These are phyloP conservation scores for Pemphredon lugubris DNA, from an alignment of 2,888 invertebrate species.

Conservation along the genomic window DNA sequence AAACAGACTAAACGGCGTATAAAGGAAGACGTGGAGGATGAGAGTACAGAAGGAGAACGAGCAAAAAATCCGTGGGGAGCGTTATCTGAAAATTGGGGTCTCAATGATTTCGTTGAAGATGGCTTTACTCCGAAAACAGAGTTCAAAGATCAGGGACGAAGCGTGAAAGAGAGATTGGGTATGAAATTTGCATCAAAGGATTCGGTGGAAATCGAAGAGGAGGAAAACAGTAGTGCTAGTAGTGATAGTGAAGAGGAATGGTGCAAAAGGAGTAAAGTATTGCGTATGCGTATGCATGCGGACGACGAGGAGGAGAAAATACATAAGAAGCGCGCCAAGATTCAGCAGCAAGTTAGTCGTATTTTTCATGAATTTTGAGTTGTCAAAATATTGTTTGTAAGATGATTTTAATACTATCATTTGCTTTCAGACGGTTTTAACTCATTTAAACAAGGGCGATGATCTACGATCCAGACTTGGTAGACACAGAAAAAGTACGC, in stretches of 20 bases:
- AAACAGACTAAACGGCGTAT: conserved; percentile 55
- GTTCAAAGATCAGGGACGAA: conserved; percentile 53
- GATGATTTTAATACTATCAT: background rate
- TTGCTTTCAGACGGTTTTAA: conserved; percentile 35
- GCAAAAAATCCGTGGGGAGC: conserved; percentile 89
- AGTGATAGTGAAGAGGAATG: conserved; percentile 83
- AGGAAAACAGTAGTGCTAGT: conserved; percentile 72
- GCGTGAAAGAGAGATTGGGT: conserved; percentile 74
- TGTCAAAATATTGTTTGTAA: background rate
- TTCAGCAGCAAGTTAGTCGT: conserved; percentile 63
- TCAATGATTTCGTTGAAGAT: conserved; percentile 85
- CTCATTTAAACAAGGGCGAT: conserved; percentile 42
- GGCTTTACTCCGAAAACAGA: conserved; percentile 70
- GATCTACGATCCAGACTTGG: conserved; percentile 75
- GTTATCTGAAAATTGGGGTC: conserved; percentile 87
- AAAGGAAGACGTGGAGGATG: conserved; percentile 35
- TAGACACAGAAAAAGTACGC: conserved; percentile 52
- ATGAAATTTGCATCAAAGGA: conserved; percentile 38
- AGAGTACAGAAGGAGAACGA: conserved; percentile 50
- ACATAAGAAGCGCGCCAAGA: conserved; percentile 75
- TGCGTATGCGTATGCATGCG: conserved; percentile 93
- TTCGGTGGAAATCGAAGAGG: conserved; percentile 46
- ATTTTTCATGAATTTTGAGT: conserved; percentile 8
- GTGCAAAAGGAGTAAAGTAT: conserved; percentile 85
- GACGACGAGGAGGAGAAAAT: conserved; percentile 90